These are phyloP conservation scores for Calonectris borealis DNA, from an alignment of 2,113 vertebrate genomes.

Conservation along the genomic window DNA sequence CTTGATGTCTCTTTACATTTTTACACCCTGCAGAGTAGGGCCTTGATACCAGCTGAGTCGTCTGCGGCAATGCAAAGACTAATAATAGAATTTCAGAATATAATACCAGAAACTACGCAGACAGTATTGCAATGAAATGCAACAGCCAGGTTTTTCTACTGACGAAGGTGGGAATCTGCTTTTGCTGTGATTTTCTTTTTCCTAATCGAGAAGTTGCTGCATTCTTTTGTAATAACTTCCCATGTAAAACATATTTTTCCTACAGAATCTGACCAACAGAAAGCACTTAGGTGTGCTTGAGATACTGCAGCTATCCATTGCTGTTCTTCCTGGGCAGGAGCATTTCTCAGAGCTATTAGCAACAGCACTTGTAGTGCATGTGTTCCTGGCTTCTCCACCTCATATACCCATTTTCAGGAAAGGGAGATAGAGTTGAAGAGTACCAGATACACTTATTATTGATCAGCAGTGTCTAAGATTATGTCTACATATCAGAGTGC, in stretches of 20 bases:
- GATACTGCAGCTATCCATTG: not conserved
- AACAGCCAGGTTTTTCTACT: not conserved
- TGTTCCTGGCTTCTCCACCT: not conserved
- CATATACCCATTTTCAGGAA: not conserved
- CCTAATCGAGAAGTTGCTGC: not conserved
- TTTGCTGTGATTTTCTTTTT: not conserved
- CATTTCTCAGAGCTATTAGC: not conserved
- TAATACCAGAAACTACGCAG: not conserved
- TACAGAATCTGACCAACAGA: not conserved
- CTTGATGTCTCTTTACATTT: not conserved
- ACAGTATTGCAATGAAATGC: not conserved
- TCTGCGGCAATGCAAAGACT: not conserved
- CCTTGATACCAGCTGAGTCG: not conserved
- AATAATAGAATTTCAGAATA: not conserved
- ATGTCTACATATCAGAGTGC: not conserved
- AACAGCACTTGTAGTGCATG: rapidly evolving
- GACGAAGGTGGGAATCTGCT: not conserved
- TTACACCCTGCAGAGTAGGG: not conserved
- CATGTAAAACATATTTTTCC: not conserved
- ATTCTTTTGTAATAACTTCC: not conserved
- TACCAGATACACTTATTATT: not conserved
- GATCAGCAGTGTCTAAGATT: not conserved
- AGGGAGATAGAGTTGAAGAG: not conserved
- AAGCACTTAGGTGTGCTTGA: not conserved
- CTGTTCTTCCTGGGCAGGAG: not conserved